A percentile compares a stretch with the other conserved stretches of the same genome.
phyloP scores from a whole-genome alignment of 2,888 invertebrate species.

The Acanthosepion esculentum region DNA sequence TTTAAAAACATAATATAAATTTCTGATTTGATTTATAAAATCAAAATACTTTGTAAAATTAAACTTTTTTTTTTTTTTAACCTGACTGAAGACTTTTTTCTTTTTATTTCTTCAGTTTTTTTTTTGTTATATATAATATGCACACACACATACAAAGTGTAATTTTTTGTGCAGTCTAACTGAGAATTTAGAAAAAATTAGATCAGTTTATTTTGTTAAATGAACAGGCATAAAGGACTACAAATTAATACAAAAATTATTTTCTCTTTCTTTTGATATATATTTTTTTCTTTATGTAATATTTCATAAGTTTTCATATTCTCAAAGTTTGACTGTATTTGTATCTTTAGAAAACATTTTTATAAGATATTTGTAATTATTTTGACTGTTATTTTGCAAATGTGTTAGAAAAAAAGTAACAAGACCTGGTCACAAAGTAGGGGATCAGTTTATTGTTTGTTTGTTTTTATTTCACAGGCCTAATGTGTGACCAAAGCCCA shows the following conservation, averaged over 20 bases:
- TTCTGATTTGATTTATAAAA: no score
- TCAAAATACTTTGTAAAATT: no score
- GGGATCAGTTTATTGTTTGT: constrained; percentile 40
- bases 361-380: neutral
- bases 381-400: neutral
- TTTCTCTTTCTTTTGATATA: neutral
- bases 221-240: neutral
- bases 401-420: neutral
- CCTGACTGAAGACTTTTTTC: no score
- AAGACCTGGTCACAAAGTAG: neutral
- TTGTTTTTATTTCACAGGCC: constrained; percentile 20
- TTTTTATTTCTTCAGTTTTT: no score
- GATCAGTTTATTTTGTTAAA: neutral
- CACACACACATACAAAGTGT: no score
- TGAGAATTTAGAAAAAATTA: neutral
- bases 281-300: neutral
- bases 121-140: no score
- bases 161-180: no score
- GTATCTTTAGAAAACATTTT: neutral
- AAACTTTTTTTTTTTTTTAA: no score
- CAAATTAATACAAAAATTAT: neutral
- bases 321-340: neutral
- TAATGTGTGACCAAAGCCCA: constrained; percentile 44
- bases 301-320: neutral
- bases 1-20: no score